Evolutionary conservation across 2,888 invertebrate species (phyloP).

Genomic region (Thereva unica): DNA sequence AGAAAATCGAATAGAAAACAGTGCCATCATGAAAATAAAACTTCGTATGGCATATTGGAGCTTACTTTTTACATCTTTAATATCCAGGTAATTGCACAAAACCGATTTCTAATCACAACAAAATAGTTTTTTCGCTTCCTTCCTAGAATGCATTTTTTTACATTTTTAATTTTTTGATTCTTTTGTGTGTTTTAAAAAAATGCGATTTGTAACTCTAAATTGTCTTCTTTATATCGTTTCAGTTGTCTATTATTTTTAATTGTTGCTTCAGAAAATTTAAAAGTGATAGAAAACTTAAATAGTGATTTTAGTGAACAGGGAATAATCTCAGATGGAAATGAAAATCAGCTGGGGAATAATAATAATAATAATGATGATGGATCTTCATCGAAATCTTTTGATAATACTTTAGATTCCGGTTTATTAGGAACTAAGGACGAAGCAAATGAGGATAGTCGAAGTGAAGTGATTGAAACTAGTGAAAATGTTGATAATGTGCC

Average conservation of each 20-base stretch:
- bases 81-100: conserved; percentile 60
- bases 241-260: conserved; percentile 66
- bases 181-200: conserved; percentile 43
- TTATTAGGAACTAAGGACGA: too few relatives aligned
- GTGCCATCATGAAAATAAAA: conserved; percentile 25
- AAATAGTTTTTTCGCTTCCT: conserved; percentile 8
- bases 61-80: conserved; percentile 59
- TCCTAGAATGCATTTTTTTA: conserved; percentile 8
- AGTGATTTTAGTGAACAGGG: too few relatives aligned
- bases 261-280: conserved; percentile 63
- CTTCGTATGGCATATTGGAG: conserved; percentile 39
- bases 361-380: too few relatives aligned
- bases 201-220: too few relatives aligned
- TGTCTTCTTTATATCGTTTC: conserved; percentile 37
- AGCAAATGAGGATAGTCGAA: too few relatives aligned
- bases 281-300: too few relatives aligned
- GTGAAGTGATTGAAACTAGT: too few relatives aligned
- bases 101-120: conserved; percentile 42
- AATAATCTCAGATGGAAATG: too few relatives aligned
- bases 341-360: too few relatives aligned
- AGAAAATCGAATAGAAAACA: conserved; percentile 1
- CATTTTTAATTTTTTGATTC: conserved; percentile 44
- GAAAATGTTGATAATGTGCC: too few relatives aligned
- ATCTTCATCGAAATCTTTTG: too few relatives aligned
- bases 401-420: too few relatives aligned